Base-by-base conservation (phyloP, 2,888 invertebrate species). In the Alviniconcha strummeri region DNA sequence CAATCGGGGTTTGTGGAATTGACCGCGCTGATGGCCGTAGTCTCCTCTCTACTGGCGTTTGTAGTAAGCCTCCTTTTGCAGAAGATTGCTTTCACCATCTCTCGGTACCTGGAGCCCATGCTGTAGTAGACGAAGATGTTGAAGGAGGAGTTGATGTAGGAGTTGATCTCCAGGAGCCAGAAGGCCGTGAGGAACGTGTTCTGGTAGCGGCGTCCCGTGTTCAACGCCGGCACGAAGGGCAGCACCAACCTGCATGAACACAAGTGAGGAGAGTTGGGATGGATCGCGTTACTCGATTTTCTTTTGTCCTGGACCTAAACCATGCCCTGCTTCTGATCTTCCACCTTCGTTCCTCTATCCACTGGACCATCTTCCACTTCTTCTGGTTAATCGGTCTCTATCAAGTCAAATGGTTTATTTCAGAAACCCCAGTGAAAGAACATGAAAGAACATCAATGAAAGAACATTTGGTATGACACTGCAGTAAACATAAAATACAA, bases 151-250 rank as follows among this genome's bases (percentile, higher is more conserved):
- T 71, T 55, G 71, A 72, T 36, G 71, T 71, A 81, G 72, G 54
- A 81, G 71, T 54, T 36, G 17, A 79, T 79, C 67, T 79, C 79
- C 79, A 79, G 19, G 7, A 79, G 52, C 79, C 79, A 79, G 54
- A 79, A 52, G 56, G 64, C 8, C 6, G 52, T 60, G 13, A 79
- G 17, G n/a, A 57, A 79, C 52, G 64, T 60, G 54, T 79, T 79
- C 3, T 79, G 79, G 54, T 67, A 19, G 2, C 67, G 79, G 15
- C 79, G 11, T 5, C 79, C 79, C 64, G 79, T 17, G 8, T 64
- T 79, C 52, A 79, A 8, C 19, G 13, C 52, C 36, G 79, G 79
- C 56, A 79, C 6, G 67, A 79, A 79, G 19, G 64, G 54, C 0
- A 52, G 13, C 13, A 52, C 17, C 64, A 79, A 64, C 57, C 76